Conservation (phyloP, 2,113 vertebrate genomes). For the Phylloscopus trochiloides region DNA sequence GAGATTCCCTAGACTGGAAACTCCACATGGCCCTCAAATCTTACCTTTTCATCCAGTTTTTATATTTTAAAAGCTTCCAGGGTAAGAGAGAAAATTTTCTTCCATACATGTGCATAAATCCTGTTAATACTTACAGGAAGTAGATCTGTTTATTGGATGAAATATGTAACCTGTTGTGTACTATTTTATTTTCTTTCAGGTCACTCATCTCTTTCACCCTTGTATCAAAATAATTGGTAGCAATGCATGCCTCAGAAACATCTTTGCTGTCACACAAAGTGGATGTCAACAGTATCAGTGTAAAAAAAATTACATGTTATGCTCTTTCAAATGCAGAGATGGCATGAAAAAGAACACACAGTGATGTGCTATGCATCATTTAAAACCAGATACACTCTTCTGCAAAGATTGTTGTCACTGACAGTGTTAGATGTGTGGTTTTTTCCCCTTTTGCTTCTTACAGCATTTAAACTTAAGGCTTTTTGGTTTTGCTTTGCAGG, state of each 20-base stretch:
- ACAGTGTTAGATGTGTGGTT: background rate
- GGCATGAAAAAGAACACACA: background rate
- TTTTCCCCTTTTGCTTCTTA: background rate
- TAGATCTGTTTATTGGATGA: background rate
- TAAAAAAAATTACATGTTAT: background rate
- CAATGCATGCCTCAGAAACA: background rate
- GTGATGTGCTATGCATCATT: background rate
- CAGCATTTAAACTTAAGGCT: conserved; percentile 19
- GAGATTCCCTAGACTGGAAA: background rate
- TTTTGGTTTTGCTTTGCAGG: background rate
- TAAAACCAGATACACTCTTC: background rate
- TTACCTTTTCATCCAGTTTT: background rate
- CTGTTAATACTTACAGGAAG: background rate
- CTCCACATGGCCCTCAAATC: background rate
- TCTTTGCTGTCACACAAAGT: background rate
- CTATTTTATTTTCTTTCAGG: background rate
- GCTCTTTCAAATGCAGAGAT: background rate
- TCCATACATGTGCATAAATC: background rate
- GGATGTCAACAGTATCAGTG: background rate
- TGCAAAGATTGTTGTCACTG: background rate
- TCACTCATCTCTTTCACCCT: background rate
- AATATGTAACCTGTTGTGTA: background rate
- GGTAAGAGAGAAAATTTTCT: background rate
- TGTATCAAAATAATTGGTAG: conserved; percentile 4
- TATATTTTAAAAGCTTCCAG: background rate